Conservation (phyloP, 2,888 invertebrate species). For the Pristionchus entomophagus region DNA sequence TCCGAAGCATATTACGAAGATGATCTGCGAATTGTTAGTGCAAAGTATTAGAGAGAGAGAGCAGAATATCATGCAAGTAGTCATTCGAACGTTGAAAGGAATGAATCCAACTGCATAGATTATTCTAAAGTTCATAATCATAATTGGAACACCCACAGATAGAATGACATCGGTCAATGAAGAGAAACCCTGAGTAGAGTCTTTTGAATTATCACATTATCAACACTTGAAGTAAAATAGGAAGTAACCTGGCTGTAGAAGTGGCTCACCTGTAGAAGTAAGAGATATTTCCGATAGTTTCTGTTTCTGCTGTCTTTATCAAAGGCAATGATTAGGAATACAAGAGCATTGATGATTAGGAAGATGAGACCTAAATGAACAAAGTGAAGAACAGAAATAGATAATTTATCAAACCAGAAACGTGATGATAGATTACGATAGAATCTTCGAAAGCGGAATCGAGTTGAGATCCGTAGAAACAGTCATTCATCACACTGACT, state of each 20-base stretch:
- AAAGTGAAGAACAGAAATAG: background rate
- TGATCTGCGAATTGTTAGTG: background rate
- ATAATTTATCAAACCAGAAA: background rate
- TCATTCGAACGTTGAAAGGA: conserved; percentile 2
- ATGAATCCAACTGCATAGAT: conserved; percentile 31
- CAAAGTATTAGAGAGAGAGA: background rate
- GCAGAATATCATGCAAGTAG: background rate
- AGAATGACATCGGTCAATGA: background rate
- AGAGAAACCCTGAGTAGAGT: background rate
- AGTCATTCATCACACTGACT: conserved; percentile 24
- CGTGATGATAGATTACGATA: background rate
- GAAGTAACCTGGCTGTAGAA: background rate
- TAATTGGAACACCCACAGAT: conserved; percentile 4
- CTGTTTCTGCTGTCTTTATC: background rate
- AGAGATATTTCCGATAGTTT: conserved; percentile 29
- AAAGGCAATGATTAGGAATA: background rate
- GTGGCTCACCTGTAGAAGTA: background rate
- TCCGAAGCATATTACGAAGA: background rate
- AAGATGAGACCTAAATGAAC: background rate
- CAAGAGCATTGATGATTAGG: background rate
- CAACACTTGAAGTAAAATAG: background rate
- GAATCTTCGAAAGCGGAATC: background rate
- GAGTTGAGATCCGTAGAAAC: background rate
- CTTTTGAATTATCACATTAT: background rate
- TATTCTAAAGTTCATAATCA: conserved; percentile 14